phyloP scores from a whole-genome alignment of 2,797 vertebrate species.

The Poeciliopsis presidionis region DNA sequence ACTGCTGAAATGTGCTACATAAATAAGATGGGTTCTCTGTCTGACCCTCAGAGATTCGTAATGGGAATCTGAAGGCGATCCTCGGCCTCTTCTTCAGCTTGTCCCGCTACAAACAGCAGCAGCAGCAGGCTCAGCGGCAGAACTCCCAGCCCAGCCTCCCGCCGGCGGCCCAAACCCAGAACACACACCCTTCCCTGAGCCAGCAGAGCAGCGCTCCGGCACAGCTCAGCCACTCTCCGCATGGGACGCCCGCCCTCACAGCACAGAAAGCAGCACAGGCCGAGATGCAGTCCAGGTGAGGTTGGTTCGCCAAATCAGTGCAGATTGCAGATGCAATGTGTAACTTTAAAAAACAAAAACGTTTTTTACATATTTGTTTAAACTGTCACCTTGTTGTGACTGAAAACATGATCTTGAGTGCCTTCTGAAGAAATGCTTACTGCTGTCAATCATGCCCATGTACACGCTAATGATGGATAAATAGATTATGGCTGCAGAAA shows the following conservation, averaged over 20 bases:
- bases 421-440: too few species aligned
- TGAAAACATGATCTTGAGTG: too few species aligned
- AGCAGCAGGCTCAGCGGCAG: slow-evolving; percentile 85
- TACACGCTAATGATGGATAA: too few species aligned
- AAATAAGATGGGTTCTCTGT: neutral
- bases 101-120: slow-evolving; percentile 97
- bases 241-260: slow-evolving; percentile 74
- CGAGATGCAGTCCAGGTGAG: slow-evolving; percentile 99
- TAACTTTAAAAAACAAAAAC: too few species aligned
- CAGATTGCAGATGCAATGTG: neutral
- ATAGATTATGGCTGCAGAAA: too few species aligned
- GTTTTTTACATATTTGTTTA: too few species aligned
- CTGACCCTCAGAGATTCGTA: slow-evolving; percentile 90
- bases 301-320: neutral
- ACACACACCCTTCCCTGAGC: slow-evolving; percentile 76
- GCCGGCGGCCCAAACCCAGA: slow-evolving; percentile 77
- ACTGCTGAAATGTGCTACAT: too few species aligned
- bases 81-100: slow-evolving; percentile 98
- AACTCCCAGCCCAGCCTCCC: slow-evolving; percentile 74
- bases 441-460: too few species aligned
- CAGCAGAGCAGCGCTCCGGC: slow-evolving; percentile 79
- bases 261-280: slow-evolving; percentile 89
- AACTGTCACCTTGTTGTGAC: too few species aligned
- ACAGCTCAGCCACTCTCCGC: slow-evolving; percentile 79
- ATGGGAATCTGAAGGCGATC: slow-evolving; percentile 98